Percentiles rank a stretch among this genome's conserved stretches.
Conservation (phyloP, 1,140 invertebrate genomes). For the Trichoplusia ni region DNA sequence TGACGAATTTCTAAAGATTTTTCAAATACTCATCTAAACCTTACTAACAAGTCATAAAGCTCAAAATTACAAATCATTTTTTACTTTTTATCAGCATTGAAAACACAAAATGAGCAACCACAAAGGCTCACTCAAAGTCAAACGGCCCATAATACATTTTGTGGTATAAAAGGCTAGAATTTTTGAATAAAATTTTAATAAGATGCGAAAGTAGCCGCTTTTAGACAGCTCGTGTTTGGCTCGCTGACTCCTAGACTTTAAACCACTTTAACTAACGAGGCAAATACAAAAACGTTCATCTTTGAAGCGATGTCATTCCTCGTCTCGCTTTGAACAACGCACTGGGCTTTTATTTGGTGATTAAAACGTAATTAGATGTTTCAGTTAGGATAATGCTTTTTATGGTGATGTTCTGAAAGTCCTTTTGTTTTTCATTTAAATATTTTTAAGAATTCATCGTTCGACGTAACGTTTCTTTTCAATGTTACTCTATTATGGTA, state of each 20-base stretch:
- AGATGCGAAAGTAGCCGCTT: constrained; percentile 16
- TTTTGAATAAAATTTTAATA: constrained; percentile 22
- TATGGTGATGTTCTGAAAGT: too few species aligned
- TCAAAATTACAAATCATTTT: background rate
- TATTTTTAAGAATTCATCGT: too few species aligned
- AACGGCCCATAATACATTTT: constrained; percentile 5
- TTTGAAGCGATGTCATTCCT: constrained; percentile 1
- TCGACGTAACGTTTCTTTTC: too few species aligned
- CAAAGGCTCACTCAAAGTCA: background rate
- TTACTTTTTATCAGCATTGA: constrained; percentile 9
- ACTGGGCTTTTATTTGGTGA: too few species aligned
- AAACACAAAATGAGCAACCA: constrained; percentile 2
- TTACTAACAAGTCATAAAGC: background rate
- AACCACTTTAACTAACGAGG: constrained; percentile 14
- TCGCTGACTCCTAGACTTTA: constrained; percentile 10
- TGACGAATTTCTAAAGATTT: too few species aligned
- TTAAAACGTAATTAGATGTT: too few species aligned
- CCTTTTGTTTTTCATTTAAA: too few species aligned
- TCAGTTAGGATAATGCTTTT: too few species aligned
- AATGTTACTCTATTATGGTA: too few species aligned
- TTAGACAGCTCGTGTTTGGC: background rate
- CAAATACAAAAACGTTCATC: constrained; percentile 12
- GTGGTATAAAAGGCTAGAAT: constrained; percentile 6
- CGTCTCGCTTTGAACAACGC: background rate
- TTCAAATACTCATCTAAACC: background rate